Percentiles rank a stretch among this genome's conserved stretches.
Evolutionary conservation across 1,140 invertebrate species (phyloP).

Genomic region (Stratiolaelaps scimitus): DNA sequence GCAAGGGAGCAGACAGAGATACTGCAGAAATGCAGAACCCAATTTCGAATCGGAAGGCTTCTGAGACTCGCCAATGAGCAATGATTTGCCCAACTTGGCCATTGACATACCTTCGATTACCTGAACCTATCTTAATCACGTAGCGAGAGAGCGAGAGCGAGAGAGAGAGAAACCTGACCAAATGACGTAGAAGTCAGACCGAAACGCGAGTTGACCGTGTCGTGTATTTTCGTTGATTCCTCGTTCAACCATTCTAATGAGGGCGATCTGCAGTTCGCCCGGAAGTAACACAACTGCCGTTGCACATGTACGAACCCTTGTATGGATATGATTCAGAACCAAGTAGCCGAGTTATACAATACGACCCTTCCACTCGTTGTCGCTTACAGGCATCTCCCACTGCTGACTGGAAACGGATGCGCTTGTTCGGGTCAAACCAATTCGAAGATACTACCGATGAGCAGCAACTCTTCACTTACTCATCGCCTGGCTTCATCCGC

Average conservation of each 20-base stretch:
- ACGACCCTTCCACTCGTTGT: no score
- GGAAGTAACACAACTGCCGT: neutral
- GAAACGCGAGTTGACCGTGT: neutral
- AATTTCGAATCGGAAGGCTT: no score
- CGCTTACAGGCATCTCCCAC: neutral
- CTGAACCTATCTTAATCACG: no score
- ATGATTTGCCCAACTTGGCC: no score
- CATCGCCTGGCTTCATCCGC: constrained; percentile 17
- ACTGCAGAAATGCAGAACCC: no score
- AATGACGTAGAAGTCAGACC: no score
- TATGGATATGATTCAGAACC: neutral
- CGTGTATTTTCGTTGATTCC: neutral
- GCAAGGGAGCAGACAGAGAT: no score
- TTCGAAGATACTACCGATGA: constrained; percentile 1
- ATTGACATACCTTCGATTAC: no score
- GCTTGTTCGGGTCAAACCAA: neutral
- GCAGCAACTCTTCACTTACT: neutral
- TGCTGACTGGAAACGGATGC: neutral
- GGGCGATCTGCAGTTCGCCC: neutral
- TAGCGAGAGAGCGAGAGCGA: no score
- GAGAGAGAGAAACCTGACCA: no score
- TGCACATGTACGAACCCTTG: neutral
- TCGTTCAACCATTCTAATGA: neutral
- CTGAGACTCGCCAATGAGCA: no score
- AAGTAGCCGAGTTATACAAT: no score